Percentiles rank a stretch among this genome's conserved stretches.
Evolutionary conservation across 1,140 invertebrate genomes (phyloP).

Genomic region (Saccostrea glomerata): DNA sequence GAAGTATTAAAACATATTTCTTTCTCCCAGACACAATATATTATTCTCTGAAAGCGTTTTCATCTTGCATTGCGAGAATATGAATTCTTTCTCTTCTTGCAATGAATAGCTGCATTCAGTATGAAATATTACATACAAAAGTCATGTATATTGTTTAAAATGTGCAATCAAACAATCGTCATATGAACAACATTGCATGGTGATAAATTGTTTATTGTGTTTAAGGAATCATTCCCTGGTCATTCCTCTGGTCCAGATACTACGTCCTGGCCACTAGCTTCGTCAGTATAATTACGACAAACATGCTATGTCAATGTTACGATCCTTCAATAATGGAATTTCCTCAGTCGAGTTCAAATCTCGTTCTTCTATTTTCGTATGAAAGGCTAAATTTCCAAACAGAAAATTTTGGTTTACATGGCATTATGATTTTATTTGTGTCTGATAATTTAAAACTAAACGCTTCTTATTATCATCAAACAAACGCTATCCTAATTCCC

Average conservation of each 20-base stretch:
- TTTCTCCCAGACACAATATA: neutral
- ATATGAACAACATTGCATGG: neutral
- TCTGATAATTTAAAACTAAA: neutral
- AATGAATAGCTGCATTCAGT: too few species aligned
- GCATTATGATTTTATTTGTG: conserved; percentile 8
- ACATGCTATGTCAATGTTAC: neutral
- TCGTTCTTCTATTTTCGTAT: neutral
- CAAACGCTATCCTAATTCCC: neutral
- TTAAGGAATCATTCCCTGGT: neutral
- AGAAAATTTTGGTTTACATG: conserved; percentile 7
- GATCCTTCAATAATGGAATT: neutral
- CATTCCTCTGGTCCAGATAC: neutral
- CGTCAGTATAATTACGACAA: conserved; percentile 14
- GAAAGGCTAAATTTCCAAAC: neutral
- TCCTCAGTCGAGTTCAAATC: neutral
- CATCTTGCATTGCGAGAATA: too few species aligned
- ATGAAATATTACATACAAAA: neutral
- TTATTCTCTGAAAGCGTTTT: neutral
- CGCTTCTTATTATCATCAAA: neutral
- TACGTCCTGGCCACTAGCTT: neutral
- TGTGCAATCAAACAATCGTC: neutral
- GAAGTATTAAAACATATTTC: neutral
- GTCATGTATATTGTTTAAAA: too few species aligned
- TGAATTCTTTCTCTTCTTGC: too few species aligned
- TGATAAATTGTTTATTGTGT: neutral